Evolutionary conservation across 2,797 vertebrate genomes (phyloP).

Genomic region (Sebastes itinus): DNA sequence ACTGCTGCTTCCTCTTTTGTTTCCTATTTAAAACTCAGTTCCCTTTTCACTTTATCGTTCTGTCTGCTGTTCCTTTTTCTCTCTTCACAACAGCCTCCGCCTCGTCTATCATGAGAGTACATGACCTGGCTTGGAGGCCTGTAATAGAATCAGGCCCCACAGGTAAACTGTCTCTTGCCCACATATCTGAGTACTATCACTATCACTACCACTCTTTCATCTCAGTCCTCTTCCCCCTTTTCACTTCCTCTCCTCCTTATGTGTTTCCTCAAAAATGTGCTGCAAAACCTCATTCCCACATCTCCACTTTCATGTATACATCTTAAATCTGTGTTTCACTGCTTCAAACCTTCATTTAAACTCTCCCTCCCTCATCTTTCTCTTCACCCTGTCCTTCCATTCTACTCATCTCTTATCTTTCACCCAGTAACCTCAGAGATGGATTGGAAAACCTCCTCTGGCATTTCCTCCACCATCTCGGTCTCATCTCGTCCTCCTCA

Average conservation of each 20-base stretch:
- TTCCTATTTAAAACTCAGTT: conserved; percentile 10
- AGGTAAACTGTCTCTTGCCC: conserved; percentile 60
- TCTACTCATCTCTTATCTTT: conserved; percentile 26
- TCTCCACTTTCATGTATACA: background rate
- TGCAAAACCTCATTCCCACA: background rate
- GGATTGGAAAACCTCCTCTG: conserved; percentile 51
- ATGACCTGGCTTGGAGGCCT: conserved; percentile 81
- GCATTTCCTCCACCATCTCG: conserved; percentile 61
- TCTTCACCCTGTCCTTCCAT: background rate
- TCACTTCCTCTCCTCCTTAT: background rate
- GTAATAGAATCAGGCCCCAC: conserved; percentile 51
- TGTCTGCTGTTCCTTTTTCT: conserved; percentile 14
- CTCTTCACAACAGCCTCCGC: conserved; percentile 44
- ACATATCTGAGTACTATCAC: background rate
- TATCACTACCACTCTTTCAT: background rate
- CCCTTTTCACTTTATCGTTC: background rate
- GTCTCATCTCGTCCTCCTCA: conserved; percentile 44
- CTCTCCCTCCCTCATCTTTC: background rate
- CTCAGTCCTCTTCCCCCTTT: conserved; percentile 5
- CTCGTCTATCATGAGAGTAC: conserved; percentile 51
- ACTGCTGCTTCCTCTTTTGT: conserved; percentile 3
- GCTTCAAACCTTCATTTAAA: background rate
- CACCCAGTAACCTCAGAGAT: conserved; percentile 68
- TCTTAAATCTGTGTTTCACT: background rate
- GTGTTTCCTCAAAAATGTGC: background rate